A percentile compares a stretch with the other conserved stretches of the same genome.
These are phyloP conservation scores for Paramacrobiotus metropolitanus DNA, from an alignment of 1,140 invertebrate species.

Conservation along the genomic window DNA sequence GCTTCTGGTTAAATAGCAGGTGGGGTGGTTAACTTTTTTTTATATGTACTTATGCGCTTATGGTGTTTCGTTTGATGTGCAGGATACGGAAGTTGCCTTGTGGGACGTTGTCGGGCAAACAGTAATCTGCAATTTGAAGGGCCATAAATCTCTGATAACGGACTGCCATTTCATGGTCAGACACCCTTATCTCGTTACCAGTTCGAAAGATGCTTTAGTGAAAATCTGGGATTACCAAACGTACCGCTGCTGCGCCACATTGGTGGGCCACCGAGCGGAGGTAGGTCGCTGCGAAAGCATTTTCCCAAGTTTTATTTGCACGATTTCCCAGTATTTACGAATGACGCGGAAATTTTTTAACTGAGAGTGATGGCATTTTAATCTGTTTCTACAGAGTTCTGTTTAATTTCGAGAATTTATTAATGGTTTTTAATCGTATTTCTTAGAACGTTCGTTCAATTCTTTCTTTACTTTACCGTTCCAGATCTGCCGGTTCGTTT, in stretches of 20 bases:
- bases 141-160: constrained; percentile 79
- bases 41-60: too few species aligned
- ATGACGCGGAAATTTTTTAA: constrained; percentile 4
- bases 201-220: constrained; percentile 76
- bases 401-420: constrained; percentile 10
- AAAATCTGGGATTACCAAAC: constrained; percentile 94
- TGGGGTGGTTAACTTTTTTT: too few species aligned
- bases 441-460: neutral
- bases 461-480: constrained; percentile 7
- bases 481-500: constrained; percentile 57
- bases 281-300: constrained; percentile 15
- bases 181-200: constrained; percentile 40
- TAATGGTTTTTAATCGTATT: constrained; percentile 8
- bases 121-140: constrained; percentile 61
- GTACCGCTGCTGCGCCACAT: constrained; percentile 81
- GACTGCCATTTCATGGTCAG: constrained; percentile 50
- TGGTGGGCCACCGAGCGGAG: constrained; percentile 34
- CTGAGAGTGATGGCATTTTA: constrained; percentile 32
- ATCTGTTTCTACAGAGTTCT: constrained; percentile 11
- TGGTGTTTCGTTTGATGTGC: too few species aligned
- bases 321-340: too few species aligned
- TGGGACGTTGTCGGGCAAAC: constrained; percentile 81
- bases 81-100: constrained; percentile 76
- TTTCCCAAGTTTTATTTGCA: too few species aligned
- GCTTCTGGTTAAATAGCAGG: too few species aligned